Percentiles rank a stretch among this genome's conserved stretches.
These are phyloP conservation scores for Apeltes quadracus DNA, from an alignment of 2,113 vertebrate genomes.

Conservation along the genomic window DNA sequence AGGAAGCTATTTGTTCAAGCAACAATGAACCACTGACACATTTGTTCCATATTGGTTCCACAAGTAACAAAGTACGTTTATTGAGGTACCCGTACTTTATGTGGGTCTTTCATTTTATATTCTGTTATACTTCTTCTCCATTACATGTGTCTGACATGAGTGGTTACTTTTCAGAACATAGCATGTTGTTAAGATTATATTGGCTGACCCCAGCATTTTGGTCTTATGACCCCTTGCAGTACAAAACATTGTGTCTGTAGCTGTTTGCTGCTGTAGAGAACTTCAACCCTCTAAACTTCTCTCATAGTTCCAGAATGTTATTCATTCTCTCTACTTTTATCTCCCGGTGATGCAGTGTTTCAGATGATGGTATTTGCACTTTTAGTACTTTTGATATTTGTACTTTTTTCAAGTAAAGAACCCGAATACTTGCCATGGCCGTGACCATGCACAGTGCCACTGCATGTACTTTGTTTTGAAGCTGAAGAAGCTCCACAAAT, in stretches of 20 bases:
- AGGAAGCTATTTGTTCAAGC: slow-evolving; percentile 39
- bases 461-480: background rate
- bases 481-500: slow-evolving; percentile 19
- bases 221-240: background rate
- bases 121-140: background rate
- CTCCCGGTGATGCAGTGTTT: background rate
- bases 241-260: background rate
- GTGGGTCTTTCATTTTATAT: background rate
- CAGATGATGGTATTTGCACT: background rate
- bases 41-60: slow-evolving; percentile 5
- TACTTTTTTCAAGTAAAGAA: background rate
- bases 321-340: background rate
- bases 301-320: background rate
- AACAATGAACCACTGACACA: background rate
- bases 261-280: no score
- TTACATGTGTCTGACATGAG: background rate
- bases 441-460: slow-evolving; percentile 8
- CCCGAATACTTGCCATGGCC: background rate
- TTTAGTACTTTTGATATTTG: no score
- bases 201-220: background rate
- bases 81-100: background rate
- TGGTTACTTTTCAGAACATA: background rate
- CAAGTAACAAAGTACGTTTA: background rate
- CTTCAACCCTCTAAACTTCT: background rate
- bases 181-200: background rate